A percentile compares a stretch with the other conserved stretches of the same genome.
Conservation (phyloP, 2,113 vertebrate species). For the Epinephelus fuscoguttatus region DNA sequence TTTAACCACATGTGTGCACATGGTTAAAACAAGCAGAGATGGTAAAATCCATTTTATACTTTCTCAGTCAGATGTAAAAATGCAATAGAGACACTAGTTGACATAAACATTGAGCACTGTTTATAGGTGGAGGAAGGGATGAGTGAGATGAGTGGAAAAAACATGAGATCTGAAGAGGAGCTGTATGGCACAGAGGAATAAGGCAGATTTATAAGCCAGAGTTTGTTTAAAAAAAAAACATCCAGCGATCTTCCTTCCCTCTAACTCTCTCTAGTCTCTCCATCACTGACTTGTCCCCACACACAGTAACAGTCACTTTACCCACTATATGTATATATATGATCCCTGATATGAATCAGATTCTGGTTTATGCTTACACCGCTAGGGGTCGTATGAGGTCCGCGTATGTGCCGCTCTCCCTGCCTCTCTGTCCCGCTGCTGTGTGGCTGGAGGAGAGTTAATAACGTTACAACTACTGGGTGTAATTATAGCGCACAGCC, state of each 20-base stretch:
- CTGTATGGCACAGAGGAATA: neutral
- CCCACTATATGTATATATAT: no score
- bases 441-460: constrained; percentile 41
- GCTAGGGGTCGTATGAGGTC: constrained; percentile 87
- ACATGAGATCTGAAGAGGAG: neutral
- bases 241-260: no score
- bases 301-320: neutral
- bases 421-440: neutral
- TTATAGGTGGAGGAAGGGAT: neutral
- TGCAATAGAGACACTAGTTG: neutral
- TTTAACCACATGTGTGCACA: no score
- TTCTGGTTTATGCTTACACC: constrained; percentile 41
- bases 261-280: neutral
- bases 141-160: neutral
- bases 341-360: neutral
- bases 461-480: constrained; percentile 41
- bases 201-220: no score
- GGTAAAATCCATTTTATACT: no score
- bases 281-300: neutral
- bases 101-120: neutral
- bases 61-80: neutral
- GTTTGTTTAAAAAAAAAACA: no score
- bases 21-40: no score
- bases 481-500: constrained; percentile 58
- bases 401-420: constrained; percentile 61